These are phyloP conservation scores for Tenthredo scrophulariae DNA, from an alignment of 2,888 invertebrate genomes.

Conservation along the genomic window DNA sequence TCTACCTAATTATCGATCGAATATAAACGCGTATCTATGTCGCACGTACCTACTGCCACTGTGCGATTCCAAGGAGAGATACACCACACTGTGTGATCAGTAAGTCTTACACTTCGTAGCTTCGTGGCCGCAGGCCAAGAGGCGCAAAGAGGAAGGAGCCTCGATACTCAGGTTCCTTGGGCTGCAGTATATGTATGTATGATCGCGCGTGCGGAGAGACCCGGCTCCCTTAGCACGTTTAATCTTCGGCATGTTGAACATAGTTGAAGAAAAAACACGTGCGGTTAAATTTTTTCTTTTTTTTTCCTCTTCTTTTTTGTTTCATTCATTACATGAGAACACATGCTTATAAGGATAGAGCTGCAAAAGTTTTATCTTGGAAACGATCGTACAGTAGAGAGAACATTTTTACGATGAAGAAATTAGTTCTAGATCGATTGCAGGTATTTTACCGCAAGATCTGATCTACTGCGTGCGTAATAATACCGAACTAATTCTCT, in stretches of 20 bases:
- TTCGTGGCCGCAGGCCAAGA: constrained; percentile 46
- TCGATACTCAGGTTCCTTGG: constrained; percentile 38
- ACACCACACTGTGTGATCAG: background rate
- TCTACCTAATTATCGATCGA: background rate
- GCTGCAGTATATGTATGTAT: background rate
- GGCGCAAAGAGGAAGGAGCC: constrained; percentile 11
- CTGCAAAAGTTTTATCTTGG: background rate
- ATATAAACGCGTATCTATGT: constrained; percentile 38
- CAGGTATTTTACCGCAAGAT: background rate
- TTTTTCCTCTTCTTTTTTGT: background rate
- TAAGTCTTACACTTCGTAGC: constrained; percentile 27
- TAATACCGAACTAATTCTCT: constrained; percentile 6
- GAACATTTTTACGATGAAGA: background rate
- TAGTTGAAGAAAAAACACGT: background rate
- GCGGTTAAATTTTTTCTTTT: background rate
- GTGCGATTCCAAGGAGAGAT: constrained; percentile 42
- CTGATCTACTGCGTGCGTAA: background rate
- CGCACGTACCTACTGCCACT: background rate
- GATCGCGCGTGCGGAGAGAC: constrained; percentile 28
- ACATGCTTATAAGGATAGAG: background rate
- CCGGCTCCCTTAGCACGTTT: constrained; percentile 21
- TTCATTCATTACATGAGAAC: background rate
- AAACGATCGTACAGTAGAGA: background rate
- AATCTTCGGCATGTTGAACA: background rate
- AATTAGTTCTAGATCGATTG: background rate